Evolutionary conservation across 2,797 vertebrate species (phyloP).

Genomic region (Moxostoma hubbsi): DNA sequence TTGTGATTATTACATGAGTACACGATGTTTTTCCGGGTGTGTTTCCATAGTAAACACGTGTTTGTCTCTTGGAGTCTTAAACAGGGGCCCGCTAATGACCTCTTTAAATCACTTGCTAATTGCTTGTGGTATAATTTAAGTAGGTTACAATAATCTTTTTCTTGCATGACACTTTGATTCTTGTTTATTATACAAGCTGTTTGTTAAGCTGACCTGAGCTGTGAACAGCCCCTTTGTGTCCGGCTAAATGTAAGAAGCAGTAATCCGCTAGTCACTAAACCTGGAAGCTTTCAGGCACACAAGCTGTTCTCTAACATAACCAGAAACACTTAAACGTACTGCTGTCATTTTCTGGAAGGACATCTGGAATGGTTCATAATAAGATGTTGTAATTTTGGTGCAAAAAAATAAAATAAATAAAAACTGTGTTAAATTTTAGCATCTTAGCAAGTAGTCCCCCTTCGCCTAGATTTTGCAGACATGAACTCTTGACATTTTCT

Average conservation of each 20-base stretch:
- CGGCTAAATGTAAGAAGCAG: conserved; percentile 14
- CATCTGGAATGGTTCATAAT: background rate
- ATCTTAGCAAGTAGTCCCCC: too few species aligned
- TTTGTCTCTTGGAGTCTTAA: background rate
- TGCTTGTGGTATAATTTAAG: background rate
- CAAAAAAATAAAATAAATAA: background rate
- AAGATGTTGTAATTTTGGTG: background rate
- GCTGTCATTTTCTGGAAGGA: background rate
- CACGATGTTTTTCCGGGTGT: background rate
- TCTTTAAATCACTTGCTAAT: conserved; percentile 15
- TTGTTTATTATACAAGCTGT: conserved; percentile 23
- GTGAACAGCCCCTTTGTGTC: conserved; percentile 23
- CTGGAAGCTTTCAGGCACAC: conserved; percentile 11
- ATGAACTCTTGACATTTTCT: too few species aligned
- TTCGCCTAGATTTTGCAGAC: too few species aligned
- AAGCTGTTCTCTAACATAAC: background rate
- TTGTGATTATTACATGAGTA: background rate
- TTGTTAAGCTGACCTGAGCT: background rate
- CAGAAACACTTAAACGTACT: background rate
- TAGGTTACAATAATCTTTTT: conserved; percentile 19
- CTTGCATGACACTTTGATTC: conserved; percentile 35
- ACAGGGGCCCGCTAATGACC: background rate
- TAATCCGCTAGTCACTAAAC: conserved; percentile 14
- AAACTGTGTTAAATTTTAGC: too few species aligned
- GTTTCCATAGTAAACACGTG: conserved; percentile 4